A percentile compares a stretch with the other conserved stretches of the same genome.
phyloP scores from a whole-genome alignment of 2,797 vertebrate genomes.

The Monodelphis domestica region DNA sequence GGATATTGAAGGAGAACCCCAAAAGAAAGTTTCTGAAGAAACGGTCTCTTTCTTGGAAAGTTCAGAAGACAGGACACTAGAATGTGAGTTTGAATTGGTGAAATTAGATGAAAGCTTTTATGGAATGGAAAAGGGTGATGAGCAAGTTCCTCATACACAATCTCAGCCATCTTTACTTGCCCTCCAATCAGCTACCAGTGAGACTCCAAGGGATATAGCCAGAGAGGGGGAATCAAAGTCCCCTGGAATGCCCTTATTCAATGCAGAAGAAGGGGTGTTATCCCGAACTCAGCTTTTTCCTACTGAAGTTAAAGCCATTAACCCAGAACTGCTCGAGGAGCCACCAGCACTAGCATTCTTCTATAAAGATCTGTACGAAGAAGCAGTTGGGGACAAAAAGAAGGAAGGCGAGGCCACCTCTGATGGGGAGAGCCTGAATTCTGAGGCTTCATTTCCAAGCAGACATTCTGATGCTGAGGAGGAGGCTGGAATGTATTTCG shows the following conservation, averaged over 20 bases:
- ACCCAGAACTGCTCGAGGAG: conserved; percentile 92
- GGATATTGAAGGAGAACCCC: conserved; percentile 73
- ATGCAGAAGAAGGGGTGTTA: conserved; percentile 89
- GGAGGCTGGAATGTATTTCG: conserved; percentile 90
- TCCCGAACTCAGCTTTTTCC: conserved; percentile 90
- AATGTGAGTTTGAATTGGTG: conserved; percentile 88
- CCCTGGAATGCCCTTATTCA: conserved; percentile 90
- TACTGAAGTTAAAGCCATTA: conserved; percentile 89
- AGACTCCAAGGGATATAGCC: conserved; percentile 58
- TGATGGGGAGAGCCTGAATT: conserved; percentile 89
- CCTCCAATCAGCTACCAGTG: conserved; percentile 68
- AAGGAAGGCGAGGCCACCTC: conserved; percentile 87
- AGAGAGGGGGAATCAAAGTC: conserved; percentile 76
- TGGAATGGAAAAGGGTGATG: conserved; percentile 81
- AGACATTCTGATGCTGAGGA: conserved; percentile 92
- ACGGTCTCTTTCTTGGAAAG: conserved; percentile 76
- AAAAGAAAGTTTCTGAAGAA: conserved; percentile 72
- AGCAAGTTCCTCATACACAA: conserved; percentile 56
- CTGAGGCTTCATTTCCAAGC: conserved; percentile 89
- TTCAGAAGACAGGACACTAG: conserved; percentile 83
- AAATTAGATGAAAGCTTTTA: conserved; percentile 95
- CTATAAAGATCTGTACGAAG: conserved; percentile 94
- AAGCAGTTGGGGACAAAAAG: conserved; percentile 88
- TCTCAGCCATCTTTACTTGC: conserved; percentile 61
- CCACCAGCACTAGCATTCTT: conserved; percentile 94